Evolutionary conservation across 2,113 vertebrate species (phyloP).

Genomic region (Cynopterus brachyotis): DNA sequence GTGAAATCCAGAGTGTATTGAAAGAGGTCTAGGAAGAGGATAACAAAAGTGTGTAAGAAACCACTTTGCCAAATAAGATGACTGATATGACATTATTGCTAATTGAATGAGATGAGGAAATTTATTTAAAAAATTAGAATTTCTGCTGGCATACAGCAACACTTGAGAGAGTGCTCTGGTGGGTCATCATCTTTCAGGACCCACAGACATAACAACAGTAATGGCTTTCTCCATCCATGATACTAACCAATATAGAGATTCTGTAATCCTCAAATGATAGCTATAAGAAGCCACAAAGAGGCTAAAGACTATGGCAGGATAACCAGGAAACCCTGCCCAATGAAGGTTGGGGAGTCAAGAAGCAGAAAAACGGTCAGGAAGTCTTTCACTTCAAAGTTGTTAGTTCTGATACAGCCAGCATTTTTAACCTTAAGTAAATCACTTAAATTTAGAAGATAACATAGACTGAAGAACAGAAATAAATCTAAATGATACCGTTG

Average conservation of each 20-base stretch:
- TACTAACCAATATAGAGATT: constrained; percentile 57
- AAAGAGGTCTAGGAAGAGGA: not conserved
- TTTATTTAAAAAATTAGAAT: not conserved
- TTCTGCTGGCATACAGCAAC: not conserved
- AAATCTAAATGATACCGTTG: constrained; percentile 47
- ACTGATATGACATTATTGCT: not conserved
- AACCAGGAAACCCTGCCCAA: constrained; percentile 49
- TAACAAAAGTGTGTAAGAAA: not conserved
- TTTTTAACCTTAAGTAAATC: constrained; percentile 69
- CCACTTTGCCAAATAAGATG: not conserved
- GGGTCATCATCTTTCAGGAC: constrained; percentile 13
- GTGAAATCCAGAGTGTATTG: not conserved
- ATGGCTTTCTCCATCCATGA: constrained; percentile 34
- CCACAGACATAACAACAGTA: constrained; percentile 29
- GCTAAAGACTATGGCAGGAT: constrained; percentile 57
- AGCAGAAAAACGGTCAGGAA: constrained; percentile 36
- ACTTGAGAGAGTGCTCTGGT: not conserved
- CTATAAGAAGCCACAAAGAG: constrained; percentile 63
- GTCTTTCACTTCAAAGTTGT: constrained; percentile 52
- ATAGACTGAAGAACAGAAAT: constrained; percentile 36
- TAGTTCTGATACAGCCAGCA: constrained; percentile 30
- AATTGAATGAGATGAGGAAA: not conserved
- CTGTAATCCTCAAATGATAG: constrained; percentile 73
- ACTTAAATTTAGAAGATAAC: constrained; percentile 59
- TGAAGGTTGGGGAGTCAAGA: not conserved